A percentile compares a stretch with the other conserved stretches of the same genome.
Conservation (phyloP, 2,797 vertebrate genomes). For the Remorina albescens region DNA sequence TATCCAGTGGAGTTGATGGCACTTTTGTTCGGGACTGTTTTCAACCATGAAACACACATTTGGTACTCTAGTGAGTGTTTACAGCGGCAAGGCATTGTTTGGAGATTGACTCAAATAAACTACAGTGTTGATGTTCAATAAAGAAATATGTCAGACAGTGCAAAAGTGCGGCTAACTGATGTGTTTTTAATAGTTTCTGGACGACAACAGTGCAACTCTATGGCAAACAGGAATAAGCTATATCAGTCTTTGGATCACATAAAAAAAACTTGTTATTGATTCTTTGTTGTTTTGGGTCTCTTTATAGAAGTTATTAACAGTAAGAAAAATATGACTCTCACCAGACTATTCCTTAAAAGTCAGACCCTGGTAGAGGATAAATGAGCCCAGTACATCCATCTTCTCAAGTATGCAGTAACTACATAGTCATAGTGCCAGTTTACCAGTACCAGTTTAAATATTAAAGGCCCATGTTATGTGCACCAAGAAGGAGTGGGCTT, state of each 20-base stretch:
- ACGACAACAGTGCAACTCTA: not conserved
- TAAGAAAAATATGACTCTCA: not conserved
- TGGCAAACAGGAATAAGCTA: not conserved
- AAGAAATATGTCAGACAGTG: not conserved
- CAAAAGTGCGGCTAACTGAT: not conserved
- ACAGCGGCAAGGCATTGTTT: not conserved
- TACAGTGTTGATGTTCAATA: not conserved
- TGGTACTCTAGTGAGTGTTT: not conserved
- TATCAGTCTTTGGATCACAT: not conserved
- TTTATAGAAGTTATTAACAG: not conserved
- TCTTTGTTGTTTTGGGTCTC: not conserved
- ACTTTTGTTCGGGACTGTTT: not conserved
- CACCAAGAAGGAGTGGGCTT: not conserved
- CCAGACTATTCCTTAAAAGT: not conserved
- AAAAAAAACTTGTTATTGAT: not conserved
- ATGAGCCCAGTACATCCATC: slow-evolving; percentile 15
- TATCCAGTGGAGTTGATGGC: not conserved
- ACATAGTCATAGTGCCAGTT: slow-evolving; percentile 21
- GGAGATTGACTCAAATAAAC: not conserved
- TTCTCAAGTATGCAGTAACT: slow-evolving; percentile 1
- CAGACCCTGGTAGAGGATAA: slow-evolving; percentile 24
- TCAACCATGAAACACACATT: not conserved
- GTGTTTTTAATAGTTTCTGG: not conserved
- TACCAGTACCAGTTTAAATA: slow-evolving; percentile 7
- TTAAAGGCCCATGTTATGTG: not conserved